Base-by-base conservation (phyloP, 2,113 vertebrate species). In the Corythoichthys intestinalis region DNA sequence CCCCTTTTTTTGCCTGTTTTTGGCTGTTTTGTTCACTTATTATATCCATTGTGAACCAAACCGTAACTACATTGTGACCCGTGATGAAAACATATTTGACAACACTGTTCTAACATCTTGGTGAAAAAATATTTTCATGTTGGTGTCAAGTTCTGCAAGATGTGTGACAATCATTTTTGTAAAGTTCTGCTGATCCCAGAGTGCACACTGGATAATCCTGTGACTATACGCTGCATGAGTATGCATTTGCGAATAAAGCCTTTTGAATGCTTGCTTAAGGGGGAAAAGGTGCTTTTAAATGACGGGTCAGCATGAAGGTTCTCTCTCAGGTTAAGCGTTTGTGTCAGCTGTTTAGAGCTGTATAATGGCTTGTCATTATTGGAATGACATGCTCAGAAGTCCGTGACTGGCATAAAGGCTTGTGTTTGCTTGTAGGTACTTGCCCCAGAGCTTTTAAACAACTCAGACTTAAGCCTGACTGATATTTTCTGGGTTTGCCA, bases 281-380 rank as follows among this genome's bases (percentile, higher is more conserved):
- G 35, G 2, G 8, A 39, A 72, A 61, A 15, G 47, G 35, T 74
- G 48, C 13, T 1, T 48, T 48, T 52, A 50, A 66, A 50, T 9
- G 39, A 0, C 35, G 14, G 4, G 17, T 60, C 44, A 44, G 49
- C 46, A 7, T 71, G 52, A 7, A 34, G 15, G 69, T 63, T 70
- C 75, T 63, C 81, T 56, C 60, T 74, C 72, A 77, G 80, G 77
- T 78, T 75, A 67, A 76, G 70, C 48, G 75, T 78, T 83, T 82
- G 68, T 76, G 69, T 81, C 59, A 63, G 69, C 57, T 58, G 74
- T 74, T 54, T 62, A 53, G 68, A 50, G 69, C 69, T 28, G 2
- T 59, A 20, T 69, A 85, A 80, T 83, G 68, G 80, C 75, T 61
- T 84, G 76, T 76, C 76, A 88, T 88, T 85, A 81, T 83, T 73